Conservation (phyloP, 1,140 invertebrate species). For the honey bee (Apis mellifera) region DNA sequence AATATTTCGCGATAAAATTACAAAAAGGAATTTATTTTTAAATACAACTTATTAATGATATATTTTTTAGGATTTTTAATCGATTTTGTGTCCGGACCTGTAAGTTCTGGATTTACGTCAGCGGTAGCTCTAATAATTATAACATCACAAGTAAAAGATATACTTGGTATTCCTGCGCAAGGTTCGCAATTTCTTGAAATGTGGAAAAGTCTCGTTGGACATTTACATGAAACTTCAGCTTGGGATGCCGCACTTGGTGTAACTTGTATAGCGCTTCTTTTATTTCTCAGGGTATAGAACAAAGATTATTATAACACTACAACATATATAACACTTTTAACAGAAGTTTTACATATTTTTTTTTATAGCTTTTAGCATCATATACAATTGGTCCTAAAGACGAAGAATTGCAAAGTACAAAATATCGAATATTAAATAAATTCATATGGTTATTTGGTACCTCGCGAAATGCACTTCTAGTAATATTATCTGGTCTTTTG, state of each 20-base stretch:
- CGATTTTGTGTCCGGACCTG: constrained; percentile 96
- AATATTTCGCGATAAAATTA: background rate
- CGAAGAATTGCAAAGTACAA: constrained; percentile 78
- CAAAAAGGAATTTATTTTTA: background rate
- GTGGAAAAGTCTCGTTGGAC: constrained; percentile 85
- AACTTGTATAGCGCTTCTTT: constrained; percentile 87
- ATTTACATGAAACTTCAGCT: constrained; percentile 83
- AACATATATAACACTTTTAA: background rate
- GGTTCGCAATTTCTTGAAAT: constrained; percentile 88
- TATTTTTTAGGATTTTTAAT: constrained; percentile 90
- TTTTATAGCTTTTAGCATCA: constrained; percentile 83
- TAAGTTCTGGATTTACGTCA: constrained; percentile 96
- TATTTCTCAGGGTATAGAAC: constrained; percentile 85
- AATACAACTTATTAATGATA: background rate
- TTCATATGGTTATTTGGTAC: constrained; percentile 84
- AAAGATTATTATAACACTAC: too few species aligned
- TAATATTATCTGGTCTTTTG: constrained; percentile 85
- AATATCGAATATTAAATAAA: constrained; percentile 79
- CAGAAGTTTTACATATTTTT: background rate
- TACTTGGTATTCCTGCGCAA: constrained; percentile 89
- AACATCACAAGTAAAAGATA: constrained; percentile 92
- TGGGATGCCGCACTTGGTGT: constrained; percentile 88
- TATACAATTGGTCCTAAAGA: constrained; percentile 82
- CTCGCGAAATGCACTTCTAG: constrained; percentile 89
- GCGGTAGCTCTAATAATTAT: constrained; percentile 95